Base-by-base conservation (phyloP, 2,797 vertebrate genomes). In the Macropus fuliginosus region DNA sequence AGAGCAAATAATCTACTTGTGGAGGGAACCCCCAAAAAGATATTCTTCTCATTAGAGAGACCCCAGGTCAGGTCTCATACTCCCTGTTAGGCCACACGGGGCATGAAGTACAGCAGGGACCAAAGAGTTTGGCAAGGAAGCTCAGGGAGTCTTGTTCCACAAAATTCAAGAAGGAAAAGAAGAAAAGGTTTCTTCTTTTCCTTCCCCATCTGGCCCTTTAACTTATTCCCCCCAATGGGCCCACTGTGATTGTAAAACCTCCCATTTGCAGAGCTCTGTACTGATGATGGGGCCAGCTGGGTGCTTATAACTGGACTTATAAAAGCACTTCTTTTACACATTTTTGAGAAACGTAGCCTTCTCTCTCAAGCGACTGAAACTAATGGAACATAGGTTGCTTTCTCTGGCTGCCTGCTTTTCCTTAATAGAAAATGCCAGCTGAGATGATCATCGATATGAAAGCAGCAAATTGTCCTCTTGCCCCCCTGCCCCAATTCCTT, bases 171-270 rank as follows among this genome's bases (percentile, higher is more conserved):
- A 55, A 96, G 95, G 56, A 46, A 34, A 8, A 74, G 50, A 87
- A 90, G 31, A 54, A 46, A 93, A 52, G 91, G 27, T 0, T 3
- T 0, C 62, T 93, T 95, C 90, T 98, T 93, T 97, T 97, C 96
- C 66, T 29, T 94, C 87, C 96, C 94, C 96, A 97, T 96, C 92
- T 96, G 97, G 95, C 97, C 91, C 91, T 96, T 96, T 95, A 94
- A 62, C 93, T 59, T 91, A 93, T 94, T 97, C 81, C 34, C 94
- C 94, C 95, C 96, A 94, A 97, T 2, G 55, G 97, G 96, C 95
- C 95, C 97, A 94, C 0, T 0, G 95, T 92, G 96, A 55, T 94
- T 74, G 95, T 97, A 97, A 97, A 97, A 74, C 57, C 54, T n/a
- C 95, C 81, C 94, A 95, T 94, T 96, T 95, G 92, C 54, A 81